These are phyloP conservation scores for Eristalis tenax DNA, from an alignment of 2,888 invertebrate genomes.

Conservation along the genomic window DNA sequence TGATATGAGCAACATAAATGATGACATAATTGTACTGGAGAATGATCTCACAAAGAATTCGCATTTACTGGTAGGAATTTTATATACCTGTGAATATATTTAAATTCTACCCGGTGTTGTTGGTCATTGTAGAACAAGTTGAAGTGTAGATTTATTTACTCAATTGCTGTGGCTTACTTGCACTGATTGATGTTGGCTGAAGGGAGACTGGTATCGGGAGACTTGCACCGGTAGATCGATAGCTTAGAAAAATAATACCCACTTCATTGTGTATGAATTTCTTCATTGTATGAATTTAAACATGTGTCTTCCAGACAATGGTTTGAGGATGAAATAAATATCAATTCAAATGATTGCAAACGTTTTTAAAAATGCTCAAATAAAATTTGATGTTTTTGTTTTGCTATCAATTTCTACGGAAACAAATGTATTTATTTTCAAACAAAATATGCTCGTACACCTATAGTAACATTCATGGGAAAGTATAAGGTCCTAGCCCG, in stretches of 20 bases:
- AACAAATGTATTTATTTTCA: conserved; percentile 6
- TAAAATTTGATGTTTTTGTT: too few relatives aligned
- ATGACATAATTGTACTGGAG: too few relatives aligned
- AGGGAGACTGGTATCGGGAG: not conserved
- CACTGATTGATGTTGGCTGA: conserved; percentile 28
- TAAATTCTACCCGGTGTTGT: not conserved
- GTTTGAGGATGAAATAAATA: too few relatives aligned
- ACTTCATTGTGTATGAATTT: conserved; percentile 22
- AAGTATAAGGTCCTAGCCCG: conserved; percentile 4
- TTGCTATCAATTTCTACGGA: conserved; percentile 16
- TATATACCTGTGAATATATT: too few relatives aligned
- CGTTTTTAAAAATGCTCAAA: too few relatives aligned
- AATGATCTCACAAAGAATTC: too few relatives aligned
- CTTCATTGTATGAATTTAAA: too few relatives aligned
- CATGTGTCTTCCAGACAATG: too few relatives aligned
- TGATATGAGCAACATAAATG: too few relatives aligned
- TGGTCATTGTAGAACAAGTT: not conserved
- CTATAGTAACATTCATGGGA: not conserved
- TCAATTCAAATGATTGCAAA: too few relatives aligned
- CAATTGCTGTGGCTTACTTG: conserved; percentile 19
- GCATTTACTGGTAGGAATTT: too few relatives aligned
- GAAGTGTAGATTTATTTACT: conserved; percentile 5
- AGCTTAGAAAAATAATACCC: too few relatives aligned
- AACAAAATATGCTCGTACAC: conserved; percentile 19
- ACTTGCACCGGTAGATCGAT: not conserved